Evolutionary conservation across 2,888 invertebrate species (phyloP), one percentile per base, ranked within the genome.

Genomic region (Drosophila fungiperda): DNA sequence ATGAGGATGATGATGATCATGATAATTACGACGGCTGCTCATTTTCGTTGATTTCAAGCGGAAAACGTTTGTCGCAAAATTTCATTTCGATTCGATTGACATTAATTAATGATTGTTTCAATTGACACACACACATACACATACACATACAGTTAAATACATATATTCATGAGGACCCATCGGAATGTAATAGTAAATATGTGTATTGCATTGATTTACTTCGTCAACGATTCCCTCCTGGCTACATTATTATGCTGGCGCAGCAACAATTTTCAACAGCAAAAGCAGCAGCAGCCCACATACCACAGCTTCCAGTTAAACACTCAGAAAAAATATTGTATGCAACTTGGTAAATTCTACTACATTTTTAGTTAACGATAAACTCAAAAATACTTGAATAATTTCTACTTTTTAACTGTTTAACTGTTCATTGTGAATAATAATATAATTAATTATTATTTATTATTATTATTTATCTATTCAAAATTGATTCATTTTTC

Each of bases 61-160:
- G 83, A 86, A 86, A 86, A 83, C 87, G 85, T 86, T 86, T 87
- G 85, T 87, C 85, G 85, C 83, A 83, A 86, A 86, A 85, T 87
- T 86, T 86, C 82, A 87, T 86, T 85, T 84, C 78, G 67, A 76
- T 85, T 89, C 83, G 89, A 87, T 87, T 88, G 87, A 87, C 87
- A 87, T 88, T 88, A 88, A 88, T 88, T 89, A 88, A 88, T 88
- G 87, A 88, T 88, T 88, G 84, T 87, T 87, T 78, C 87, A 71
- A 82, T 71, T 70, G 74, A 68, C 75, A 81, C 65, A 80, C 73
- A 80, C 54, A 72, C 63, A 69, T 68, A 71, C 42, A 26, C 23
- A 40, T 8, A 55, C 29, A 29, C 29, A 61, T 35, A 50, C 32
- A 29, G 40, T 57, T 38, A 50, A 26, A 42, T 15, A 29, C 17